These are phyloP conservation scores for Elephas maximus DNA, from an alignment of 2,113 vertebrate species.

Conservation along the genomic window DNA sequence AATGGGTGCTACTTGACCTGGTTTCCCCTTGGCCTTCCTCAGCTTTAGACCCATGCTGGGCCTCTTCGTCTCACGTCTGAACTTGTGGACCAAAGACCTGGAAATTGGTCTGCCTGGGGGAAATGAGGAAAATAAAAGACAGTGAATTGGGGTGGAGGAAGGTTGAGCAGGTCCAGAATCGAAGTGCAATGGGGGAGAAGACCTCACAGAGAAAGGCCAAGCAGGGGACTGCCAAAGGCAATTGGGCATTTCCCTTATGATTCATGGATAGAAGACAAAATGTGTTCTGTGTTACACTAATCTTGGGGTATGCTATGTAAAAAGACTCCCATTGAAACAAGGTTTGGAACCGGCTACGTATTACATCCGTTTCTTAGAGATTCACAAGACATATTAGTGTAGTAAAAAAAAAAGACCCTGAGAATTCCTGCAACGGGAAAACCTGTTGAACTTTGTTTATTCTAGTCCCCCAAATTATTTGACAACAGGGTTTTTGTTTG, in stretches of 20 bases:
- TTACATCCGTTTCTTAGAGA: not conserved
- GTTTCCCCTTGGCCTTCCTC: not conserved
- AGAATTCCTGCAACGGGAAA: not conserved
- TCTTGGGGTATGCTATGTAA: not conserved
- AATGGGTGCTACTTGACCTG: not conserved
- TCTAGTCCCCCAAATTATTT: not conserved
- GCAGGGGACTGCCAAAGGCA: not conserved
- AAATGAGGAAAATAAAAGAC: not conserved
- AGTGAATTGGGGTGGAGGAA: not conserved
- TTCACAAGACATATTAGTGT: rapidly evolving
- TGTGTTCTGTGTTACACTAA: not conserved
- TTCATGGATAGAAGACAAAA: not conserved
- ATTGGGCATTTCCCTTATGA: not conserved
- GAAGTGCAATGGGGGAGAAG: not conserved
- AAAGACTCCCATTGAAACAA: not conserved
- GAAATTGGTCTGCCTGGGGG: not conserved
- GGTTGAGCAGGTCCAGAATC: not conserved
- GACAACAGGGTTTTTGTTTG: not conserved
- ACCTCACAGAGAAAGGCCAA: not conserved
- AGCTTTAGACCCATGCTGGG: not conserved
- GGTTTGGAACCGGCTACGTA: not conserved
- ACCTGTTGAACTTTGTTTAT: not conserved
- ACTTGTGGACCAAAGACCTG: not conserved
- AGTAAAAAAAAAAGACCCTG: no score
- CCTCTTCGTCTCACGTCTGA: not conserved